Evolutionary conservation across 2,888 invertebrate species (phyloP), one percentile per base, ranked within the genome.

Genomic region (Encarsia formosa): DNA sequence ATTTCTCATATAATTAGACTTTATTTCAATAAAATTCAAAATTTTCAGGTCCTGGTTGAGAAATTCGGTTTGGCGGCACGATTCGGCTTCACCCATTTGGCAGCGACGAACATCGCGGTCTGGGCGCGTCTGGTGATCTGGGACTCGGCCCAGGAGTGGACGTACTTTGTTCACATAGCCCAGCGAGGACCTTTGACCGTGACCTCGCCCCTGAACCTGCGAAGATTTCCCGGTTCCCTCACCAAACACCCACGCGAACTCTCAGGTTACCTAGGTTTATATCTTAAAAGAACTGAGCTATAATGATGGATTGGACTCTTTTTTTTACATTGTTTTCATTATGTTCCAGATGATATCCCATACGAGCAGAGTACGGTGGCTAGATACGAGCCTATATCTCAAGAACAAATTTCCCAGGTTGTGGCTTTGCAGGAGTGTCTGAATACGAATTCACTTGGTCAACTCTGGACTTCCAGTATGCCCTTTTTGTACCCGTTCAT

Each of bases 401-500:
- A 75, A 23, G 73, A 71, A 22, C 78, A 78, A 54, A 76, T 78
- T 22, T 68, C 75, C 2, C 76, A 78, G 63, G 76, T 79, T 20
- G 76, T 79, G 6, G 71, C 75, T 5, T 67, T 79, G 15, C 77
- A 79, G 57, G 73, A 76, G 41, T 80, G 79, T 55, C 67, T 79
- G 29, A 78, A 79, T 55, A 77, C 78, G 22, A 79, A 79, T 53
- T 75, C 79, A 0, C 65, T 79, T 24, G 80, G 80, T 2, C 77
- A 78, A 54, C 68, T 79, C 32, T 79, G 79, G 79, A 77, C 77
- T 0, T 76, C 77, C 5, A 78, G 79, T 18, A 77, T 77, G 73
- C 79, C 79, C 2, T 78, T 78, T 58, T 69, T 80, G 2, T 78
- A 79, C 61, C 79, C 80, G 2, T 79, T 79, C 62, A 77, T 79